Evolutionary conservation across 2,797 vertebrate species (phyloP).

Genomic region (Danio albolineatus): DNA sequence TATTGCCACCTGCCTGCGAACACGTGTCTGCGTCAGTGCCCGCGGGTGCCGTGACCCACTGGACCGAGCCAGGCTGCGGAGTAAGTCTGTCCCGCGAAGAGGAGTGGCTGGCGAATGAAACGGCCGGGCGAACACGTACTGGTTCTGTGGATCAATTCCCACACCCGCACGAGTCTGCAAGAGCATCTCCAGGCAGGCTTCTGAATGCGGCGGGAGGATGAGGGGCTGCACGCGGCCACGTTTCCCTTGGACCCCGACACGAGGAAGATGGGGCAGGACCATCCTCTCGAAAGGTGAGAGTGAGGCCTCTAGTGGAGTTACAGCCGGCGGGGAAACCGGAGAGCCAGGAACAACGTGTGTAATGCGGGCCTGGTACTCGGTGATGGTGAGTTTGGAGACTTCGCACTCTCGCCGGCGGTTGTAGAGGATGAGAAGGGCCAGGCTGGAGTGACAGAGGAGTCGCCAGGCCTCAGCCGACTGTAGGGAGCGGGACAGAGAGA

Average conservation of each 20-base stretch:
- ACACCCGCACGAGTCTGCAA: constrained; percentile 80
- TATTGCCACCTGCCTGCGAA: constrained; percentile 83
- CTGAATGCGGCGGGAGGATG: constrained; percentile 82
- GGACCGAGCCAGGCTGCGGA: constrained; percentile 80
- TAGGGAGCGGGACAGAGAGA: constrained; percentile 79
- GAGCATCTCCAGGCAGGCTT: constrained; percentile 82
- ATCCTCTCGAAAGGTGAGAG: constrained; percentile 83
- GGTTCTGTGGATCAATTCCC: constrained; percentile 80
- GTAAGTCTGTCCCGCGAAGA: constrained; percentile 81
- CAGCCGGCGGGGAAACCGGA: constrained; percentile 70
- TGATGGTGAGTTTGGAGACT: constrained; percentile 82
- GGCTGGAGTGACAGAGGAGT: constrained; percentile 83
- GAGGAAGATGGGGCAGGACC: constrained; percentile 80
- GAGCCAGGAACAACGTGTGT: constrained; percentile 72
- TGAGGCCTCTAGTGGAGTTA: constrained; percentile 81
- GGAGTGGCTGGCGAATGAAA: constrained; percentile 84
- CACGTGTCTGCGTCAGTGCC: constrained; percentile 80
- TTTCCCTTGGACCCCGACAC: constrained; percentile 82
- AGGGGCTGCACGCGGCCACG: constrained; percentile 82
- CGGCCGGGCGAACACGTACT: constrained; percentile 80
- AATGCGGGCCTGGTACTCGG: constrained; percentile 75
- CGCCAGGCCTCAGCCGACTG: constrained; percentile 84
- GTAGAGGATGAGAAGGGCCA: constrained; percentile 83
- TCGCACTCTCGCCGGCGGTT: constrained; percentile 83
- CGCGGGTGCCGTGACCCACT: constrained; percentile 81